Percentiles rank a stretch among this genome's conserved stretches.
Conservation (phyloP, 2,797 vertebrate species). For the Discoglossus pictus region DNA sequence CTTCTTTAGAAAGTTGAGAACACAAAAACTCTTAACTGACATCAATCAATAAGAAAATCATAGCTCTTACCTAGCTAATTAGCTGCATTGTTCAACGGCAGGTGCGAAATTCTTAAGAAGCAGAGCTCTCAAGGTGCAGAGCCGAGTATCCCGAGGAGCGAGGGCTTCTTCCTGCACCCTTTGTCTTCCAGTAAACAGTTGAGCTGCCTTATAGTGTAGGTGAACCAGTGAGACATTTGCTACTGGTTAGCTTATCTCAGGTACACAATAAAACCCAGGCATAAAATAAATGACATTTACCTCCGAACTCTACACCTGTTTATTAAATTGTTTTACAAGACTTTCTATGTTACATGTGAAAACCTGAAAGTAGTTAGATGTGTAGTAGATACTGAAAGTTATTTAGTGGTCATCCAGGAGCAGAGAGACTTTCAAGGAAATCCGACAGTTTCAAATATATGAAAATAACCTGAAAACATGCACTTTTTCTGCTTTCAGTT, state of each 20-base stretch:
- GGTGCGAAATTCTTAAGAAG: constrained; percentile 22
- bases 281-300: too few relatives aligned
- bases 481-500: too few relatives aligned
- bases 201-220: too few relatives aligned
- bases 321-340: not conserved
- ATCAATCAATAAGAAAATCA: constrained; percentile 25
- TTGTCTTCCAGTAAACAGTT: not conserved
- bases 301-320: too few relatives aligned
- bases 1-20: constrained; percentile 18
- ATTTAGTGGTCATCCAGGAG: too few relatives aligned
- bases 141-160: not conserved
- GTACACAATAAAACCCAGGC: not conserved
- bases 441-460: too few relatives aligned
- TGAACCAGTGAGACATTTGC: too few relatives aligned
- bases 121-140: constrained; percentile 23
- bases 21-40: constrained; percentile 5
- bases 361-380: not conserved
- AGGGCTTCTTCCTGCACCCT: not conserved
- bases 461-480: too few relatives aligned
- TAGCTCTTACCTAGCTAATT: constrained; percentile 16
- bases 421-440: too few relatives aligned
- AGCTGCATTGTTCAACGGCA: constrained; percentile 25
- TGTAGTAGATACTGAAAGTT: too few relatives aligned
- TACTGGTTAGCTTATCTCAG: constrained; percentile 2
- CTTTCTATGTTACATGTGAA: not conserved